A percentile compares a stretch with the other conserved stretches of the same genome.
Conservation (phyloP, 2,113 vertebrate genomes). For the Amphilophus citrinellus region DNA sequence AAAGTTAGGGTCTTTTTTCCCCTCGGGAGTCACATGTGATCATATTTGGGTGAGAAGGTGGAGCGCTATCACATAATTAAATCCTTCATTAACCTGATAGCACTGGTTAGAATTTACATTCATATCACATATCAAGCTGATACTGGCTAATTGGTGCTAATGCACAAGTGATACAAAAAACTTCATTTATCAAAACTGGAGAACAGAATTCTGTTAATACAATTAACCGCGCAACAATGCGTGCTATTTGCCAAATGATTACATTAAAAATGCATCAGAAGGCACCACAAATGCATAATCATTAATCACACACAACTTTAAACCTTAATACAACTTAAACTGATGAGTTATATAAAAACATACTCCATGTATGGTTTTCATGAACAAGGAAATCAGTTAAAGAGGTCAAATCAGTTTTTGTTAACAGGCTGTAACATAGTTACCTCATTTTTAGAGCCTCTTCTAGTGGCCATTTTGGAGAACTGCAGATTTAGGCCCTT, state of each 20-base stretch:
- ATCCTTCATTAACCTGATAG: not conserved
- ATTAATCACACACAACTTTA: not conserved
- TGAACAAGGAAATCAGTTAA: accelerated
- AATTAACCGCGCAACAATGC: not conserved
- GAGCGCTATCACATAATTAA: not conserved
- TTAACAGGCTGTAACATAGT: too few species aligned
- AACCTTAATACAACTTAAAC: too few species aligned
- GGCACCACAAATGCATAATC: not conserved
- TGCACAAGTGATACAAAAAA: not conserved
- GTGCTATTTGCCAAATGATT: not conserved
- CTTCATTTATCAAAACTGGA: not conserved
- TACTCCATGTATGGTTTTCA: accelerated
- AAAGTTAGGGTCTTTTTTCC: not conserved
- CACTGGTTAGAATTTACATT: not conserved
- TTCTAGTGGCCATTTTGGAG: not conserved
- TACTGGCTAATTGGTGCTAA: not conserved
- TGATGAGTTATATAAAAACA: not conserved
- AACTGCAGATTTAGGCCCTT: not conserved
- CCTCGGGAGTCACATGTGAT: too few species aligned
- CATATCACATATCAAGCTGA: not conserved
- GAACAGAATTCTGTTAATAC: not conserved
- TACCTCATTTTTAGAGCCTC: not conserved
- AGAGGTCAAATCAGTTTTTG: not conserved
- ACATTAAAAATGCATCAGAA: not conserved
- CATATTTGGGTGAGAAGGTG: not conserved